These are phyloP conservation scores for Rhogogaster chlorosoma DNA, from an alignment of 2,888 invertebrate species.

Conservation along the genomic window DNA sequence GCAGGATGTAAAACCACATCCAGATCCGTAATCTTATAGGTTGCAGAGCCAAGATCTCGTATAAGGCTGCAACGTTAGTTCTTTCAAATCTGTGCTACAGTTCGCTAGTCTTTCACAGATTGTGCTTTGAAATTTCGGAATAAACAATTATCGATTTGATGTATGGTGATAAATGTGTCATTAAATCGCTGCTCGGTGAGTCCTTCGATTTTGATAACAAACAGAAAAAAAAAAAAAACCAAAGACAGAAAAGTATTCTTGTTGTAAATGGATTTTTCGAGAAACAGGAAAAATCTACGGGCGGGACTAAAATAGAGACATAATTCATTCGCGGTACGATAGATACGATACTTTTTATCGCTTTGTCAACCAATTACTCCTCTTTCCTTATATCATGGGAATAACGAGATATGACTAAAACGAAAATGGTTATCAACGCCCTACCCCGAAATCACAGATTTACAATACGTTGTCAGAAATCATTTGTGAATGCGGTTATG, in stretches of 20 bases:
- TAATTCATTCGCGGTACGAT: not conserved
- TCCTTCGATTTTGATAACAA: not conserved
- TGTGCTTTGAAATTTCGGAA: not conserved
- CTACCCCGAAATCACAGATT: not conserved
- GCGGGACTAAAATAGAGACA: not conserved
- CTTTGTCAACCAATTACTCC: not conserved
- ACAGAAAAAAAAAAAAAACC: not conserved
- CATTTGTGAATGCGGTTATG: not conserved
- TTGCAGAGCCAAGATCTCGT: not conserved
- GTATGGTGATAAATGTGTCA: not conserved
- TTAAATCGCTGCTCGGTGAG: not conserved
- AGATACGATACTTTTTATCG: not conserved
- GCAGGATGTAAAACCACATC: conserved; percentile 37
- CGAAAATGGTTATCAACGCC: not conserved
- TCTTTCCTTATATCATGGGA: not conserved
- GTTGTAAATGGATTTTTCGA: not conserved
- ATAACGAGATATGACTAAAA: not conserved
- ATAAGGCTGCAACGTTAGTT: not conserved
- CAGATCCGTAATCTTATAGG: not conserved
- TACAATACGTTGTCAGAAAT: not conserved
- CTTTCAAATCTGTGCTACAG: not conserved
- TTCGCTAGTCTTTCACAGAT: not conserved
- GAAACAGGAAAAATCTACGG: not conserved
- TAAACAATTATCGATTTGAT: not conserved
- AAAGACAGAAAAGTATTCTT: not conserved